Conservation (phyloP, 2,888 invertebrate species). For the Epistrophe eligans region DNA sequence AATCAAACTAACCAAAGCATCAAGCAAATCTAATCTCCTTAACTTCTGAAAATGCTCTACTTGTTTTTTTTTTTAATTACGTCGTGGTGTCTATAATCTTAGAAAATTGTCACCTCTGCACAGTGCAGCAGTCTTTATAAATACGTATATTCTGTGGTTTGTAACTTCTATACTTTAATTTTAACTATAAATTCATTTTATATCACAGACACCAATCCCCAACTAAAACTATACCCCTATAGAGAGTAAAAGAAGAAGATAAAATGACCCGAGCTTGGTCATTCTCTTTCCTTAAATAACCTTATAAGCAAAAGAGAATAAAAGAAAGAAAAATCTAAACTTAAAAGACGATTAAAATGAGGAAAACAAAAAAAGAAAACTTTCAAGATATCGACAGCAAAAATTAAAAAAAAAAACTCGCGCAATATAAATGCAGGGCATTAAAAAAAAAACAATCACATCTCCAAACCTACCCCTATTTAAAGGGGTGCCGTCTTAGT, state of each 20-base stretch:
- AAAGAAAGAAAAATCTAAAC: conserved; percentile 43
- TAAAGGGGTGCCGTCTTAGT: conserved; percentile 61
- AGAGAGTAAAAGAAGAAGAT: conserved; percentile 21
- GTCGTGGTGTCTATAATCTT: conserved; percentile 13
- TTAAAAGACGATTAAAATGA: conserved; percentile 47
- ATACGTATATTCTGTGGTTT: neutral
- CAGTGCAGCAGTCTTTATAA: neutral
- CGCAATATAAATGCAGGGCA: conserved; percentile 29
- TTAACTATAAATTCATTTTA: conserved; percentile 56
- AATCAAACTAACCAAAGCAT: neutral
- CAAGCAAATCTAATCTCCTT: neutral
- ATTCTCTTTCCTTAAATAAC: conserved; percentile 28
- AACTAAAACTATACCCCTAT: neutral
- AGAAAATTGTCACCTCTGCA: conserved; percentile 30
- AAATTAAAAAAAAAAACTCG: neutral
- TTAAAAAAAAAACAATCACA: conserved; percentile 47
- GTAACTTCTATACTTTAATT: neutral
- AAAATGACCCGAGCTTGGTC: conserved; percentile 44
- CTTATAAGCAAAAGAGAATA: neutral
- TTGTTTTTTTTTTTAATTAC: conserved; percentile 36
- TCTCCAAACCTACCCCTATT: neutral
- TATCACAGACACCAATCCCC: conserved; percentile 23
- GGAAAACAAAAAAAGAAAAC: conserved; percentile 2
- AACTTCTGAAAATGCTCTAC: conserved; percentile 17
- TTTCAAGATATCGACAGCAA: neutral